Base-by-base conservation (phyloP, 2,888 invertebrate species). In the Caenorhabditis afra region DNA sequence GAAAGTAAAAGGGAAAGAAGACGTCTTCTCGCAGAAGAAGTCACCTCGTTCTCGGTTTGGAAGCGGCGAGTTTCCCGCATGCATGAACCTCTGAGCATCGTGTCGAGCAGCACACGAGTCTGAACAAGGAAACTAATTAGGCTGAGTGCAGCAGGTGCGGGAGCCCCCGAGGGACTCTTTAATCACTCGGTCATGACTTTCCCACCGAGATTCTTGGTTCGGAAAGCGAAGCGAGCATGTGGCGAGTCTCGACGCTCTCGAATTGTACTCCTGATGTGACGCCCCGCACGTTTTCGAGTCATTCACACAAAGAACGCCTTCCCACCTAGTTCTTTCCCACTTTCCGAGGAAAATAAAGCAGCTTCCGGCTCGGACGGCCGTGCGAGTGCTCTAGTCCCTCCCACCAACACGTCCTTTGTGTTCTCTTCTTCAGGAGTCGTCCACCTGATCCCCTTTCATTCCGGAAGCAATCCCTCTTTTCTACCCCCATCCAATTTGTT, bases 61-160 rank as follows among this genome's bases (percentile, higher is more conserved):
- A 53, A 23, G 61, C 23, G 14, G 53, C n/a, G 12, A 45, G 23
- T 55, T 55, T 61, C 70, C 47, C 70, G 47, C 70, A 61, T 61
- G 45, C 61, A 70, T 70, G 61, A 70, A 70, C 70, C 70, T 53
- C 44, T 61, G 59, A 67, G 58, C 58, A 57, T 18, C 22, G 49
- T 58, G 52, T 47, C 57, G 47, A 35, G 59, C 68, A 7, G 35
- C 29, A 16, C n/a, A 14, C 14, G 22, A 37, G 29, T 14, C n/a
- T 14, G 18, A 49, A 23, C 16, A 5, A 11, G 16, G 45, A 59
- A 50, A 41, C 29, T 49, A 67, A 57, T 67, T 37, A 58, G 16
- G 18, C 18, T 41, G 16, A 67, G 67, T 67, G 66, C 37, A 29
- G 22, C 20, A 53, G 53, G 35, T 16, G 20, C 20, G 29, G 29